These are phyloP conservation scores for Xestia sexstrigata DNA, from an alignment of 2,888 invertebrate species.

Conservation along the genomic window DNA sequence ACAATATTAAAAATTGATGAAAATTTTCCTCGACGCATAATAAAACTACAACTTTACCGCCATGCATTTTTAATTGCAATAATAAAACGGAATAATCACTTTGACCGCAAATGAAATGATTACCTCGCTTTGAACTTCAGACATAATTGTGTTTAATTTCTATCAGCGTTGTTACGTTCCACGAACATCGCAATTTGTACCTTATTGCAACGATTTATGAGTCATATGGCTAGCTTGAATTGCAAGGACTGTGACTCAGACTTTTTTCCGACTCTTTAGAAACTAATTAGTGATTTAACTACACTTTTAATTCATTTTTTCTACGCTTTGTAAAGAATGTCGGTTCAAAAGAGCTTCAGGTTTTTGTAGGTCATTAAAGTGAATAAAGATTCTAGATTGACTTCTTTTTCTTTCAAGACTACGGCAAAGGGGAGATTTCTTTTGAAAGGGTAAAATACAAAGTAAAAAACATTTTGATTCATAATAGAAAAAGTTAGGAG, in stretches of 20 bases:
- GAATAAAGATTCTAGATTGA: slow-evolving; percentile 50
- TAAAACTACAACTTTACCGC: slow-evolving; percentile 20
- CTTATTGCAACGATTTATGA: slow-evolving; percentile 3
- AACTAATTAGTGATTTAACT: slow-evolving; percentile 70
- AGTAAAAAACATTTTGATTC: not conserved
- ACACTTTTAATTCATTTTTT: slow-evolving; percentile 67
- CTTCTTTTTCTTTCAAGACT: slow-evolving; percentile 34
- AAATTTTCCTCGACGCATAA: slow-evolving; percentile 7
- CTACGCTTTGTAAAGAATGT: slow-evolving; percentile 58
- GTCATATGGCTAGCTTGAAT: not conserved
- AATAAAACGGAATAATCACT: slow-evolving; percentile 59
- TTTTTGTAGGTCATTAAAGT: slow-evolving; percentile 49
- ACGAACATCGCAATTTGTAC: not conserved
- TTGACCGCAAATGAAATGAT: slow-evolving; percentile 61
- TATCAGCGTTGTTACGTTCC: slow-evolving; percentile 22
- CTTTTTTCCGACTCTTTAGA: slow-evolving; percentile 62
- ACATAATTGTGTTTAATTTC: slow-evolving; percentile 60
- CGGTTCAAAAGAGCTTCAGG: slow-evolving; percentile 42
- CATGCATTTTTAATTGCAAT: slow-evolving; percentile 62
- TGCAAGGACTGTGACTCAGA: slow-evolving; percentile 22
- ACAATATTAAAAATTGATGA: not conserved
- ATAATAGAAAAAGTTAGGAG: not conserved
- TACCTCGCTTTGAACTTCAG: slow-evolving; percentile 56
- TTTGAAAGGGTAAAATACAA: slow-evolving; percentile 3
- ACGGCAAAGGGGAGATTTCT: not conserved